Base-by-base conservation (phyloP, 2,888 invertebrate genomes). In the Octonoba sinensis region DNA sequence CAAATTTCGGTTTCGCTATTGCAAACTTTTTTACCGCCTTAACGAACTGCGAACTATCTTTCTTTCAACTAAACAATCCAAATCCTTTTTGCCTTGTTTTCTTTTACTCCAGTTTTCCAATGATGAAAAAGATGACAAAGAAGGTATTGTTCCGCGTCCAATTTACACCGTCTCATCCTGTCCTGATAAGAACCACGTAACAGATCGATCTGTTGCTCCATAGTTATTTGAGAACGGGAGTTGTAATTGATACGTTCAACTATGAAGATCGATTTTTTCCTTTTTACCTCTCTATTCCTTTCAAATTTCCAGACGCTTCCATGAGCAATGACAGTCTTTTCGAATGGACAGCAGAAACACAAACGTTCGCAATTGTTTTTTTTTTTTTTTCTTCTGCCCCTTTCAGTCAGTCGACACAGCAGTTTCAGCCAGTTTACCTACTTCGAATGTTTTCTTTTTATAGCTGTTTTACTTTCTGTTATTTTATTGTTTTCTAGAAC, bases 161-260 rank as follows among this genome's bases (percentile, higher is more conserved):
- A 79, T 73, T 79, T 79, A 79, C 79, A 79, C 60, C 79, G 54
- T 47, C 67, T 57, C 51, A 73, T 73, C 46, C 79, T 69, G 62
- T 64, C 70, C 51, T 47, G 77, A 77, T 77, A 77, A 77, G 56
- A 69, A 46, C 62, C 44, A 54, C 54, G 73, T 79, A 79, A 73
- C 73, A 60, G 59, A 73, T 74, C 74, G 74, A 69, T 74, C 65
- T 66, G 75, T 70, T 75, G 70, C 65, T 57, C 27, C 27, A 20
- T 73, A 69, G 72, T 79, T 81, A 81, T 82, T 82, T 75, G 59
- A 59, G 66, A 82, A 65, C 69, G 46, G 56, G 27, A 57, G 59
- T 65, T 74, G 82, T 82, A 82, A 82, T 82, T 82, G 82, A 82
- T 82, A 82, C 75, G 75, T 75, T 70, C 66, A 75, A 65, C 75